Evolutionary conservation across 1,140 invertebrate genomes (phyloP), one percentile per base, ranked within the genome.

Genomic region (Ceratina calcarata): DNA sequence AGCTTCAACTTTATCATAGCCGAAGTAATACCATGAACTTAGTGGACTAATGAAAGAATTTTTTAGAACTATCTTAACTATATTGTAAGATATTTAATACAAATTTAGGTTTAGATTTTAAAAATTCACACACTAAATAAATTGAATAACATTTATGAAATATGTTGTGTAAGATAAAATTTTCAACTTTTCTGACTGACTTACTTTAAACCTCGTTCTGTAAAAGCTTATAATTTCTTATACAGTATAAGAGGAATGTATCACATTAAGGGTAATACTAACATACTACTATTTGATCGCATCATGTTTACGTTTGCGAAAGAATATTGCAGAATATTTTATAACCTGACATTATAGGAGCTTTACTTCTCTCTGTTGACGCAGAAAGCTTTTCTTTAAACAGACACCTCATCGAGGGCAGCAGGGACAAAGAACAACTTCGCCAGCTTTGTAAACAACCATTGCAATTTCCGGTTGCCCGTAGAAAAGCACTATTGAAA

Each of bases 401-500:
- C 57, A 27, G 51, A 75, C 60, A 62, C 65, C 22, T 37, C 22
- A 73, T 51, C 60, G 18, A 64, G 71, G 22, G 58, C 57, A 22
- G 16, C 37, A 57, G n/a, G 58, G 45, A 20, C 66, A 76, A 83
- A 64, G 71, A 32, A 66, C 66, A 57, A 76, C 78, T 18, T 66
- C 65, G n/a, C 51, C 49, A 24, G 55, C 66, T 71, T 37, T 77
- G 81, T 83, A 75, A 77, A 80, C 79, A 83, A 81, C 64, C 66
- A 18, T 60, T 49, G 67, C 78, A 83, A 83, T 81, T 81, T 83
- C 80, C 71, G n/a, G 66, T 60, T 67, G 61, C 80, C 49, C 22
- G n/a, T 77, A 71, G 68, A 71, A 81, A 81, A 51, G 72, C 72
- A 74, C 45, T 45, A 57, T 20, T 27, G 60, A 53, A 76, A 76